phyloP scores from a whole-genome alignment of 2,888 invertebrate species.

The Crepidodera aurea region DNA sequence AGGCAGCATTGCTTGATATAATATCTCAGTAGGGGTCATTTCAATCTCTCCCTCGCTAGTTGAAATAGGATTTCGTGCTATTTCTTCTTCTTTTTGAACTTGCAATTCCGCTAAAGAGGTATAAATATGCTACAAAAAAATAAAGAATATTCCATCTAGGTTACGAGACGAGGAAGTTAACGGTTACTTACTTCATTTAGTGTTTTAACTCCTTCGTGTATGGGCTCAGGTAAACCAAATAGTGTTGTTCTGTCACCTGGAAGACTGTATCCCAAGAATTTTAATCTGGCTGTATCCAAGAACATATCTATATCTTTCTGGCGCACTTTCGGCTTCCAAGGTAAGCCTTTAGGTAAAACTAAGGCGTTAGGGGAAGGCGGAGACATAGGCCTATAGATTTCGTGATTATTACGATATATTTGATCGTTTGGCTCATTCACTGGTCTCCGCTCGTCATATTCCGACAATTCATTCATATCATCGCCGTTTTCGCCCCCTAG shows the following conservation, averaged over 20 bases:
- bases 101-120: conserved; percentile 92
- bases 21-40: conserved; percentile 84
- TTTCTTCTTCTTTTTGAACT: conserved; percentile 89
- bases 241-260: conserved; percentile 86
- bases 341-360: conserved; percentile 68
- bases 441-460: conserved; percentile 65
- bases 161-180: neutral
- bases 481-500: conserved; percentile 59
- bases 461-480: conserved; percentile 62
- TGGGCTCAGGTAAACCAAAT: conserved; percentile 95
- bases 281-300: conserved; percentile 87
- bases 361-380: conserved; percentile 44
- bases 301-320: conserved; percentile 94
- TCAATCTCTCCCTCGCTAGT: conserved; percentile 81
- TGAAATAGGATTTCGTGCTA: conserved; percentile 91
- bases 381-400: conserved; percentile 50
- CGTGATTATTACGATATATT: conserved; percentile 51
- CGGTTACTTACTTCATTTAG: conserved; percentile 70
- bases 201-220: conserved; percentile 94
- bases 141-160: conserved; percentile 33
- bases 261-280: conserved; percentile 95
- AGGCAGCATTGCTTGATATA: conserved; percentile 93
- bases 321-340: conserved; percentile 97
- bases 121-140: conserved; percentile 91
- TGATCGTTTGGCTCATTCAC: conserved; percentile 59